Base-by-base conservation (phyloP, 2,888 invertebrate genomes). In the Drosophila paranaensis region DNA sequence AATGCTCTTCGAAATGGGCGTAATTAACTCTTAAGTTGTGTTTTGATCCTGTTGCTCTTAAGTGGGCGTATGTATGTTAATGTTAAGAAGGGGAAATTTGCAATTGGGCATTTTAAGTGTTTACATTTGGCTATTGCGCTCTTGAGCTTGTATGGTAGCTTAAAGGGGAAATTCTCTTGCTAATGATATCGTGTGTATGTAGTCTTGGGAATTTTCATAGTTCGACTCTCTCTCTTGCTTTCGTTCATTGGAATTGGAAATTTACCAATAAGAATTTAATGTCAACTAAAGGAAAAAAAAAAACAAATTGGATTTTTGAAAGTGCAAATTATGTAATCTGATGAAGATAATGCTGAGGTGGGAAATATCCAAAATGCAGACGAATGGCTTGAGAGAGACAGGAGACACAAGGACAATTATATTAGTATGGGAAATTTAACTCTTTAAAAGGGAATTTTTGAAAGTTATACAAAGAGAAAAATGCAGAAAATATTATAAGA, bases 1-100 rank as follows among this genome's bases (percentile, higher is more conserved):
- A 14, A 61, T 72, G 43, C 30, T 25, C 60, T 58, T 37, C 14
- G 9, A 33, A 42, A 8, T 16, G n/a, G 6, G 35, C 1, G 6
- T 3, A 53, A 10, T n/a, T 14, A 51, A 48, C n/a, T 4, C 2
- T n/a, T 40, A 9, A 25, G 25, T 14, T 2, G 16, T 6, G 16
- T 11, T 16, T 11, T 50, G 16, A 50, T 48, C 10, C 10, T 33
- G 6, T 25, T 25, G 37, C 25, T 53, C 25, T 37, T 37, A 9
- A 25, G 25, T 2, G 20, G 8, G 20, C 5, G 20, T 20, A 20
- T 20, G 20, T 20, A 20, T 20, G 6, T 3, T 6, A 4, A 30
- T 5, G 4, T 30, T 30, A 30, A 8, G 30, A 1, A 20, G 35
- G 35, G 6, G 13, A 33, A 33, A 16, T 50, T 33, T 33, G 0